Conservation (phyloP, 2,888 invertebrate species). For the Limnephilus auricula region DNA sequence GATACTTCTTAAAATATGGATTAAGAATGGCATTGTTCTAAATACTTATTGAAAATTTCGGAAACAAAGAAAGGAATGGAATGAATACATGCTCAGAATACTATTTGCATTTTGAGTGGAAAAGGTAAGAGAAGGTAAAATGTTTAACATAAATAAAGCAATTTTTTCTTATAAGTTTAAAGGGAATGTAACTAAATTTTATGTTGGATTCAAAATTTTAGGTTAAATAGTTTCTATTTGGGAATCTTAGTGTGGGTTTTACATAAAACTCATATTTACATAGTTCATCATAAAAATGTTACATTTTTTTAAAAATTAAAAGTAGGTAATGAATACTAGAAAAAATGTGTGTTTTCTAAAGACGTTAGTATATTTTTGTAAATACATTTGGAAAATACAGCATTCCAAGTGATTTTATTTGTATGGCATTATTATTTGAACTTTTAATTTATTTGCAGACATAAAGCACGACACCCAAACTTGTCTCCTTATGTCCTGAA, state of each 20-base stretch:
- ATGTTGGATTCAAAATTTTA: background rate
- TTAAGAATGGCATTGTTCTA: background rate
- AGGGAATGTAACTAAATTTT: background rate
- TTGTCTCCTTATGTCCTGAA: background rate
- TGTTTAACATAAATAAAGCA: background rate
- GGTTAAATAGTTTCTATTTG: background rate
- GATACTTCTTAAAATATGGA: conserved; percentile 2
- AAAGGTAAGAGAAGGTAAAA: background rate
- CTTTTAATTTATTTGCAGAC: background rate
- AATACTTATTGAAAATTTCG: background rate
- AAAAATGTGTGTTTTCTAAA: background rate
- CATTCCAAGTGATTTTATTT: background rate
- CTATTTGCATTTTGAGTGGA: background rate
- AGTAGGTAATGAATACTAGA: background rate
- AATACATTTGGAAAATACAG: background rate
- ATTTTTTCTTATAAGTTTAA: background rate
- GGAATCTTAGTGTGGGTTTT: background rate
- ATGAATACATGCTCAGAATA: background rate
- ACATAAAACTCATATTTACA: no score
- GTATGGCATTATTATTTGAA: background rate
- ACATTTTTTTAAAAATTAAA: background rate
- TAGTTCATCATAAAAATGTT: background rate
- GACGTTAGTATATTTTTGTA: background rate
- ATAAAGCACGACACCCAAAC: background rate
- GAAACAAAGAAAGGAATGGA: background rate